Evolutionary conservation across 2,113 vertebrate genomes (phyloP).

Genomic region (Phyllopteryx taeniolatus): DNA sequence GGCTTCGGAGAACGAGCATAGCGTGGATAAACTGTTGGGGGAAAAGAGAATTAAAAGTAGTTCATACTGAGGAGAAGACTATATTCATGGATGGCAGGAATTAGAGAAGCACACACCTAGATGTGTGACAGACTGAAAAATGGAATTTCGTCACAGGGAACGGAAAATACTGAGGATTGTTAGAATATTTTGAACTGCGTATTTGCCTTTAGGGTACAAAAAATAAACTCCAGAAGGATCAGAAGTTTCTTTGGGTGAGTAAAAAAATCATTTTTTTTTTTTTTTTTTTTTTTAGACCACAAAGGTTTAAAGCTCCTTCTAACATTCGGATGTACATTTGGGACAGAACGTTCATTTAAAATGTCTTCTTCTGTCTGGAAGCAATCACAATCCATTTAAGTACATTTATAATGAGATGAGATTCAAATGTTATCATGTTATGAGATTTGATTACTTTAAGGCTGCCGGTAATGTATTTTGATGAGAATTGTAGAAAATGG

Average conservation of each 20-base stretch:
- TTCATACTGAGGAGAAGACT: conserved; percentile 11
- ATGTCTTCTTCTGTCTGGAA: neutral
- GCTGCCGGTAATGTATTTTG: neutral
- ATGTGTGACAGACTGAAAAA: conserved; percentile 33
- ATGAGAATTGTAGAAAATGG: conserved; percentile 13
- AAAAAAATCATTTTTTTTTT: neutral
- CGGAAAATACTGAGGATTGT: conserved; percentile 12
- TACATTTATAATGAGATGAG: neutral
- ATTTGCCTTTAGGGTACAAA: conserved; percentile 20
- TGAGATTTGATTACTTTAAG: neutral
- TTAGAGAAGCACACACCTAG: conserved; percentile 12
- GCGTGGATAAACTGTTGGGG: conserved; percentile 21
- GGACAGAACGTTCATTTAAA: neutral
- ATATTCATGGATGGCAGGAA: conserved; percentile 14
- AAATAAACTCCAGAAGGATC: conserved; percentile 18
- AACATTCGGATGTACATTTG: neutral
- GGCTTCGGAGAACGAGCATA: conserved; percentile 42
- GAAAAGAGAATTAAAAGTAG: conserved; percentile 11
- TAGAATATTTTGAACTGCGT: conserved; percentile 28
- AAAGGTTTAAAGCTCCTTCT: neutral
- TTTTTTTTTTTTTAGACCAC: neutral
- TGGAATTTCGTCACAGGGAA: conserved; percentile 47
- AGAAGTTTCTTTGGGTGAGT: conserved; percentile 61
- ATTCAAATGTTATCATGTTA: neutral
- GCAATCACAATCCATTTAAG: neutral